Percentiles rank a stretch among this genome's conserved stretches.
These are phyloP conservation scores for Nasonovia ribisnigri DNA, from an alignment of 2,888 invertebrate species.

Conservation along the genomic window DNA sequence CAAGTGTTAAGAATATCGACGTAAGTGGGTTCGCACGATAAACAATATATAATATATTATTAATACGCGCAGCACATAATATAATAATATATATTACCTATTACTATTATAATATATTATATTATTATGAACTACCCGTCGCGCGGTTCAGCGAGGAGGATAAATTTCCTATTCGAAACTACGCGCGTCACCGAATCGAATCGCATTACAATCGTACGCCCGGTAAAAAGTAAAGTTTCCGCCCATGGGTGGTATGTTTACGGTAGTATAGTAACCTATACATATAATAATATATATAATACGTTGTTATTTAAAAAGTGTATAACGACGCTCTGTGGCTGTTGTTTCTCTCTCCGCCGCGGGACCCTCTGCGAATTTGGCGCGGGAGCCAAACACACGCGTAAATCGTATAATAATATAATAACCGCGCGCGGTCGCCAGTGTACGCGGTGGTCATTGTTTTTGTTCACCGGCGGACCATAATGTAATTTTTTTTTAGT, in stretches of 20 bases:
- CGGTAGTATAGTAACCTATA: background rate
- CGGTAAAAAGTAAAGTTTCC: slow-evolving; percentile 56
- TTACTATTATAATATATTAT: background rate
- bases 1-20: slow-evolving; percentile 24
- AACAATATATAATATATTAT: background rate
- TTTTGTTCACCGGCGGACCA: slow-evolving; percentile 53
- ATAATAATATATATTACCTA: background rate
- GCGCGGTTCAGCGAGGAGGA: slow-evolving; percentile 49
- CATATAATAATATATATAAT: background rate
- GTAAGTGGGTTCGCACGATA: slow-evolving; percentile 56
- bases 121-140: background rate
- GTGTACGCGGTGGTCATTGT: slow-evolving; percentile 33
- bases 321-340: background rate
- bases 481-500: too few species aligned
- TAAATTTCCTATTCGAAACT: slow-evolving; percentile 36
- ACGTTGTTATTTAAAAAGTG: background rate
- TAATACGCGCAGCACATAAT: background rate
- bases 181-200: slow-evolving; percentile 1
- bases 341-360: background rate
- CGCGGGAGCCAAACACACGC: background rate
- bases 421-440: background rate
- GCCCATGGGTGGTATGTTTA: slow-evolving; percentile 65
- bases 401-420: background rate
- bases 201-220: background rate
- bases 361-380: background rate